phyloP scores from a whole-genome alignment of 2,797 vertebrate genomes.

The Pipistrellus nathusii region DNA sequence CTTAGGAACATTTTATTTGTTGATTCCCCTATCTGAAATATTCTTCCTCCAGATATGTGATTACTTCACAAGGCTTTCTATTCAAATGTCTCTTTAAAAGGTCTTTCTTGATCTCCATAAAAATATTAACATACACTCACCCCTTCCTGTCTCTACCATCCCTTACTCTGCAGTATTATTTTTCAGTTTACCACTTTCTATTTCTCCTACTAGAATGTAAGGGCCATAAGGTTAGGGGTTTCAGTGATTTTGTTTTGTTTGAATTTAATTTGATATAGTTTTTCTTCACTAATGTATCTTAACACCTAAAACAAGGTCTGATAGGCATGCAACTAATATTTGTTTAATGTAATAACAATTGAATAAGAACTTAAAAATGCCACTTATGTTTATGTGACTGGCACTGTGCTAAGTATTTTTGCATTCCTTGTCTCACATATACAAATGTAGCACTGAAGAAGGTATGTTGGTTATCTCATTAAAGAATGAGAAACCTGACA shows the following conservation, averaged over 20 bases:
- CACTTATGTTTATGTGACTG: neutral
- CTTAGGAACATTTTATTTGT: neutral
- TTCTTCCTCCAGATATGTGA: neutral
- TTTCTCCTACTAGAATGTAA: neutral
- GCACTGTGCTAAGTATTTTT: slow-evolving; percentile 27
- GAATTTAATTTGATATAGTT: neutral
- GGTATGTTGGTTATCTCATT: neutral
- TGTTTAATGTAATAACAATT: slow-evolving; percentile 25
- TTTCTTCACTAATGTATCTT: neutral
- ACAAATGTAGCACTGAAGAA: slow-evolving; percentile 10
- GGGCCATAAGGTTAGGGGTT: neutral
- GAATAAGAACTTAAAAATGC: slow-evolving; percentile 29
- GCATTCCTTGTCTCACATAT: neutral
- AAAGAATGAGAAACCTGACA: slow-evolving; percentile 21
- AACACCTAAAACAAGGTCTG: neutral
- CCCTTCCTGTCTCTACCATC: neutral
- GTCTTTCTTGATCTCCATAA: slow-evolving; percentile 1
- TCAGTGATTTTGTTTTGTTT: neutral
- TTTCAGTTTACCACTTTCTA: neutral
- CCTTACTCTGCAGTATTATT: neutral
- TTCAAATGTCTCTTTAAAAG: neutral
- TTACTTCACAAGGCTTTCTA: slow-evolving; percentile 21
- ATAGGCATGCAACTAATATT: neutral
- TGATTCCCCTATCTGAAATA: neutral
- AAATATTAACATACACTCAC: neutral